Percentiles rank a stretch among this genome's conserved stretches.
These are phyloP conservation scores for Idris sp. DNA, from an alignment of 1,140 invertebrate genomes.

Conservation along the genomic window DNA sequence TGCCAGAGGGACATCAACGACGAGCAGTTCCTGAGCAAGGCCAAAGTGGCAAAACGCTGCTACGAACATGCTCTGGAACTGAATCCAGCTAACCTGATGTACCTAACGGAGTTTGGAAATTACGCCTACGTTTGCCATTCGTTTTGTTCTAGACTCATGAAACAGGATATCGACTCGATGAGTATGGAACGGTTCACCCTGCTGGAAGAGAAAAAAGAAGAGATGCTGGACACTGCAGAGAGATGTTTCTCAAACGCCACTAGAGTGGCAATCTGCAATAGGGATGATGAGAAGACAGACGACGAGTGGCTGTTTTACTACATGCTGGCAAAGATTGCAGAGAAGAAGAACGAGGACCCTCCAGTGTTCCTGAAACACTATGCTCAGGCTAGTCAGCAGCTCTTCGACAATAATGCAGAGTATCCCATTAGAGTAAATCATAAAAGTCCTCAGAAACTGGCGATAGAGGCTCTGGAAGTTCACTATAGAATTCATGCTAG, in stretches of 20 bases:
- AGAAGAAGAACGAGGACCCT: constrained; percentile 87
- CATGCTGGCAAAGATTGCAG: constrained; percentile 94
- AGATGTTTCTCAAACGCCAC: constrained; percentile 88
- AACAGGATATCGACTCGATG: constrained; percentile 86
- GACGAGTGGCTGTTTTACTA: constrained; percentile 96
- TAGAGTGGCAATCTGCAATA: constrained; percentile 78
- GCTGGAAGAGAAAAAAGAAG: constrained; percentile 86
- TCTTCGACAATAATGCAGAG: constrained; percentile 88
- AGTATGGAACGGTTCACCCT: constrained; percentile 88
- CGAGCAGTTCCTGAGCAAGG: constrained; percentile 84
- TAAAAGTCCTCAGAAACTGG: constrained; percentile 87
- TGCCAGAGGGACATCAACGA: constrained; percentile 83
- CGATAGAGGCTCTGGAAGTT: constrained; percentile 93
- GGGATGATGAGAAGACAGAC: constrained; percentile 72
- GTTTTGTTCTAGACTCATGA: constrained; percentile 90
- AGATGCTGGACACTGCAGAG: constrained; percentile 86
- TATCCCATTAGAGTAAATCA: constrained; percentile 93
- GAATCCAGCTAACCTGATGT: constrained; percentile 83
- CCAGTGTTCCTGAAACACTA: constrained; percentile 89
- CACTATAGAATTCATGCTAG: constrained; percentile 90
- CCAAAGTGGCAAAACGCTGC: constrained; percentile 85
- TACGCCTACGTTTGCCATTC: constrained; percentile 92
- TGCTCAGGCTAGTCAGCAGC: constrained; percentile 82
- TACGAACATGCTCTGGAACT: constrained; percentile 87
- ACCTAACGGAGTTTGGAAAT: constrained; percentile 94